Evolutionary conservation across 2,113 vertebrate genomes (phyloP), one percentile per base, ranked within the genome.

Genomic region (Sinocyclocheilus anophthalmus): DNA sequence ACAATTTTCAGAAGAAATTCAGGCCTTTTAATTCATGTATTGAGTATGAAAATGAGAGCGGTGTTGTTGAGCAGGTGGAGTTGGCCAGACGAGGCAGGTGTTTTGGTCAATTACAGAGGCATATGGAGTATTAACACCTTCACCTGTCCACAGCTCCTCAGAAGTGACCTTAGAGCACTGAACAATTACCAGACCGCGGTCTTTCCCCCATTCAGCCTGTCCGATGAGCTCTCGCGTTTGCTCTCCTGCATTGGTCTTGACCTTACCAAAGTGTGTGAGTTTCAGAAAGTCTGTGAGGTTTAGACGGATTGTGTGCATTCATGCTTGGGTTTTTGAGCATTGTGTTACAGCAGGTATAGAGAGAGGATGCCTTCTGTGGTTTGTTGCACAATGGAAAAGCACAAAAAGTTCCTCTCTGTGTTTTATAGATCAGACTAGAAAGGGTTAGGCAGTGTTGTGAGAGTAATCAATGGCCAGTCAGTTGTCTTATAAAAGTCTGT

Each of bases 101-200:
- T 82, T 67, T 67, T 75, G 75, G 87, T 75, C 83, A 81, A 82
- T 87, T 84, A 87, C 70, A 84, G 80, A 78, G 84, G 78, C 85
- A 87, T 88, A 84, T 89, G 87, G 80, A 72, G 61, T 53, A 85
- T 88, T 85, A 84, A 88, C 75, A 87, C 59, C 37, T 53, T 86
- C 50, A 86, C 73, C 86, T 85, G 78, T 76, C 63, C 83, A 86
- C 42, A 70, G 37, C 33, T 45, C n/a, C 50, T 85, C 48, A 39
- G 55, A 65, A 76, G 67, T 87, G 84, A 88, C 84, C 88, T 85
- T 59, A 50, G 33, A 65, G 6, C 61, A 42, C 50, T n/a, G 33
- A 85, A 76, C 70, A 83, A 87, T 87, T 89, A 88, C 80, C 76
- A 50, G n/a, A 76, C 39, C 45, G 22, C 45, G 16, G 14, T 53